Evolutionary conservation across 37 sponge, comb jelly and placozoan genomes (phyloP), one percentile per base, ranked within the genome.

Genomic region (Beroe forskalii): DNA sequence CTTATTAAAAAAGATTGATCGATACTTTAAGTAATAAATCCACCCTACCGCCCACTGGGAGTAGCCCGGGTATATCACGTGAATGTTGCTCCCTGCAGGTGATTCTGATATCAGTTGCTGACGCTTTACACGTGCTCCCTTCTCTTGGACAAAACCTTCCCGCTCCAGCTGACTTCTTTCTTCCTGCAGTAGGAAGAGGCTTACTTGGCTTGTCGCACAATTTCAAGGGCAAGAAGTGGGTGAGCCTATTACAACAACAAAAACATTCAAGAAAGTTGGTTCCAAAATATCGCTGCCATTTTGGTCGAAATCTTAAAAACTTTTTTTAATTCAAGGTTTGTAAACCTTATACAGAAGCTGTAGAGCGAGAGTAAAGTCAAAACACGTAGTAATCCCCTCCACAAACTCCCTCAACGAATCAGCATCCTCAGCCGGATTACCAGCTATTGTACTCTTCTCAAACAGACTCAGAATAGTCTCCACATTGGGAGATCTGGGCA

Each of bases 261-360:
- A n/a, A n/a, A n/a, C n/a, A n/a, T n/a, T n/a, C n/a, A n/a, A n/a
- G n/a, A n/a, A n/a, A n/a, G n/a, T n/a, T n/a, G n/a, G n/a, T n/a
- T n/a, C n/a, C n/a, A n/a, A n/a, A n/a, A n/a, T n/a, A n/a, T n/a
- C n/a, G n/a, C n/a, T n/a, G n/a, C n/a, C n/a, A n/a, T n/a, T n/a
- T n/a, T n/a, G n/a, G n/a, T n/a, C n/a, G n/a, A n/a, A n/a, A n/a
- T n/a, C n/a, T n/a, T n/a, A n/a, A n/a, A n/a, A n/a, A n/a, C n/a
- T n/a, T n/a, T n/a, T n/a, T n/a, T n/a, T n/a, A n/a, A n/a, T n/a
- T n/a, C n/a, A n/a, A n/a, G n/a, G n/a, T n/a, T n/a, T n/a, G n/a
- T n/a, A n/a, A n/a, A n/a, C n/a, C 55, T 80, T 80, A 37, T 80
- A 80, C 0, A 80, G 86, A 8, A 80, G 86, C 55, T 42, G 86